Conservation (phyloP, 2,888 invertebrate genomes). For the Osmoderma eremita region DNA sequence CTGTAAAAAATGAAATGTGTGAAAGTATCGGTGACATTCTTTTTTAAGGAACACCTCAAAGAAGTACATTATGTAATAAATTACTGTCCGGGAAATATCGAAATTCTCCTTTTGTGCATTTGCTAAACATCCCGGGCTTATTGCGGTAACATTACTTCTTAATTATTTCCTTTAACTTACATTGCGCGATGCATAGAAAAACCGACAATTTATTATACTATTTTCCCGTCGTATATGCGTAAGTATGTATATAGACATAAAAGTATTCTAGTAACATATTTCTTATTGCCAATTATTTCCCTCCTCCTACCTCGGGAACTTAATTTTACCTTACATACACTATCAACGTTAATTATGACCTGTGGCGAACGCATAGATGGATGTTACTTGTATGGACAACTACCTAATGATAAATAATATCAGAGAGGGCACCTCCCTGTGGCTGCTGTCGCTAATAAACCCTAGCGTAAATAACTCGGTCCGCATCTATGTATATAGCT, state of each 20-base stretch:
- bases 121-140: no score
- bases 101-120: no score
- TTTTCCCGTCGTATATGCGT: not conserved
- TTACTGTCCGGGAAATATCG: no score
- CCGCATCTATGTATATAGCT: constrained; percentile 35
- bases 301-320: not conserved
- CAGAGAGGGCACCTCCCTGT: constrained; percentile 11
- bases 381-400: constrained; percentile 17
- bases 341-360: constrained; percentile 27
- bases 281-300: constrained; percentile 7
- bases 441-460: constrained; percentile 57
- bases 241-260: not conserved
- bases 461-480: constrained; percentile 60
- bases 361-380: constrained; percentile 14
- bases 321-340: not conserved
- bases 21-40: no score
- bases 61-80: no score
- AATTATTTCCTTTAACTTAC: no score
- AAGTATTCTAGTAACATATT: not conserved
- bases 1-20: no score
- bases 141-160: no score
- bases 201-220: no score
- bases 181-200: no score
- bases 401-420: constrained; percentile 33
- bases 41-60: no score